These are phyloP conservation scores for Byasa hedistus DNA, from an alignment of 2,888 invertebrate genomes.

Conservation along the genomic window DNA sequence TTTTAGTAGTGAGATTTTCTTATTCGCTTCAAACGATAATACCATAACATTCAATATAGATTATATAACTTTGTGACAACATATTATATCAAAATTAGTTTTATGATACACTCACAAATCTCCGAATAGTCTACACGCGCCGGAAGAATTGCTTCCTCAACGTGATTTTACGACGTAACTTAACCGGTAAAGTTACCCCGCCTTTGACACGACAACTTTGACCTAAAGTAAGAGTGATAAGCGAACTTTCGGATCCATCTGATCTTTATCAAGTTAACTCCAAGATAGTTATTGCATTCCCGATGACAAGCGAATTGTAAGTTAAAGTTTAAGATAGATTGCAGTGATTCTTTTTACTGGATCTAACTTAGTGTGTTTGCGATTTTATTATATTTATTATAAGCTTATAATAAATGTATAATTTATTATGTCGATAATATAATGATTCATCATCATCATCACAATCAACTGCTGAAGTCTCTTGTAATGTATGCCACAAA, in stretches of 20 bases:
- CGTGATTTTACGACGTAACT: constrained; percentile 10
- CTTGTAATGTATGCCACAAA: no score
- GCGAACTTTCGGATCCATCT: neutral
- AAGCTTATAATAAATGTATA: no score
- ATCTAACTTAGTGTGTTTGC: neutral
- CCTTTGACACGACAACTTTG: constrained; percentile 7
- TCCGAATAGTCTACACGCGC: neutral
- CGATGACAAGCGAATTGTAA: neutral
- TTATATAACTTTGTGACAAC: no score
- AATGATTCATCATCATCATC: no score
- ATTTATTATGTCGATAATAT: no score
- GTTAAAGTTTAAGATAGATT: neutral
- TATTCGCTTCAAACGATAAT: no score
- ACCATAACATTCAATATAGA: no score
- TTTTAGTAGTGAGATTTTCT: no score
- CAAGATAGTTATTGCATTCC: neutral
- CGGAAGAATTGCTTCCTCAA: neutral
- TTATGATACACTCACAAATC: neutral
- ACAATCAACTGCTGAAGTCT: no score
- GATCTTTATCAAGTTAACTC: neutral
- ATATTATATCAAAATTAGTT: neutral
- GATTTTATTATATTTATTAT: neutral
- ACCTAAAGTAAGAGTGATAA: constrained; percentile 5
- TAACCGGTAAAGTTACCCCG: constrained; percentile 1
- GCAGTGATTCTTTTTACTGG: neutral